Evolutionary conservation across 2,113 vertebrate genomes (phyloP).

Genomic region (Menidia beryllina): DNA sequence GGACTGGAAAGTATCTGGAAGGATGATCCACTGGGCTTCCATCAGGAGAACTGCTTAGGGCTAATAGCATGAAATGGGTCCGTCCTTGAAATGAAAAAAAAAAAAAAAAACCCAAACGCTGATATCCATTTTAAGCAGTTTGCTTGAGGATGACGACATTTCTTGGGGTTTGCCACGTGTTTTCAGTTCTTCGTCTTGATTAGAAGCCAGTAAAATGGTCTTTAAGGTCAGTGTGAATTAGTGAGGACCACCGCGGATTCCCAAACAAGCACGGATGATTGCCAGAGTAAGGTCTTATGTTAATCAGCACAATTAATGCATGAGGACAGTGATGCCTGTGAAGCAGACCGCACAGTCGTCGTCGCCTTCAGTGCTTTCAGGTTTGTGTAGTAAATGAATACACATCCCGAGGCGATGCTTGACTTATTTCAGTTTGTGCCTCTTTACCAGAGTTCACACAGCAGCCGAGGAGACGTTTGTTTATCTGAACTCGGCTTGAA

Average conservation of each 20-base stretch:
- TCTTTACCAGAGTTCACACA: slow-evolving; percentile 5
- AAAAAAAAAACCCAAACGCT: slow-evolving; percentile 1
- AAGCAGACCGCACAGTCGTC: slow-evolving; percentile 35
- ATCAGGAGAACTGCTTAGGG: slow-evolving; percentile 56
- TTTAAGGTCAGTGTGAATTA: slow-evolving; percentile 56
- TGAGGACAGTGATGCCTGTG: slow-evolving; percentile 26
- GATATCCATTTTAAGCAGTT: slow-evolving; percentile 62
- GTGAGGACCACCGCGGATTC: no score
- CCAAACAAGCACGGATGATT: no score
- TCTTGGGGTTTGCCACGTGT: slow-evolving; percentile 18
- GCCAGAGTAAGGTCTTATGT: slow-evolving; percentile 34
- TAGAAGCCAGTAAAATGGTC: slow-evolving; percentile 48
- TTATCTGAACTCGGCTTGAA: slow-evolving; percentile 64
- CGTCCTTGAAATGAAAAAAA: slow-evolving; percentile 54
- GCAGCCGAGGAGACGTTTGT: slow-evolving; percentile 39
- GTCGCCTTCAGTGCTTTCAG: neutral
- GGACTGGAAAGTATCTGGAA: slow-evolving; percentile 43
- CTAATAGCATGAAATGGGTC: slow-evolving; percentile 58
- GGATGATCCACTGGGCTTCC: slow-evolving; percentile 48
- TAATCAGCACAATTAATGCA: slow-evolving; percentile 54
- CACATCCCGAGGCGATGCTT: slow-evolving; percentile 11
- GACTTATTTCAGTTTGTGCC: neutral
- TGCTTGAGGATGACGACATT: slow-evolving; percentile 48
- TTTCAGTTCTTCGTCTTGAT: slow-evolving; percentile 34
- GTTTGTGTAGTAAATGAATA: slow-evolving; percentile 23